Conservation (phyloP, 35 echinoderm and acorn worm genomes). For the Antedon bifida region DNA sequence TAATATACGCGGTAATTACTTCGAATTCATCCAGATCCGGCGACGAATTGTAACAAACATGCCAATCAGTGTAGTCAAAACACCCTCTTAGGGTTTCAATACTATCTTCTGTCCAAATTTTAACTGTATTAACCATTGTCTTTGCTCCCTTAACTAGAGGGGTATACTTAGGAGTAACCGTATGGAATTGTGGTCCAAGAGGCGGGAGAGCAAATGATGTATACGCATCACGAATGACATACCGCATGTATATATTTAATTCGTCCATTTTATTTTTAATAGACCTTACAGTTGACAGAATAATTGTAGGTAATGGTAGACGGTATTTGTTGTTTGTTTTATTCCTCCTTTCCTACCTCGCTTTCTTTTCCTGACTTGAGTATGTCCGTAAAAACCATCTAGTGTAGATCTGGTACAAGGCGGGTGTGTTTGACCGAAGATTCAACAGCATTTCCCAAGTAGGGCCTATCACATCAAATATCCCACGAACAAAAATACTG, state of each 20-base stretch:
- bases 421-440: too few species aligned
- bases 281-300: too few species aligned
- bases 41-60: background rate
- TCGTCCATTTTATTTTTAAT: too few species aligned
- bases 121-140: background rate
- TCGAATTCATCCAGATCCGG: background rate
- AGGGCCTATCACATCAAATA: too few species aligned
- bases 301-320: background rate
- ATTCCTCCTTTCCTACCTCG: too few species aligned
- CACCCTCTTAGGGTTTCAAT: conserved; percentile 14
- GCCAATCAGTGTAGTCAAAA: conserved; percentile 24
- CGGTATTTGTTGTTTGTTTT: too few species aligned
- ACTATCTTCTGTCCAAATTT: conserved; percentile 7
- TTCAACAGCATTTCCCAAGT: too few species aligned
- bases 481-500: too few species aligned
- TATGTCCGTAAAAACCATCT: too few species aligned
- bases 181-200: conserved; percentile 27
- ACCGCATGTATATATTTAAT: too few species aligned
- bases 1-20: background rate
- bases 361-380: too few species aligned
- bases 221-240: background rate
- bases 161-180: conserved; percentile 5
- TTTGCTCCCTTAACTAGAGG: background rate
- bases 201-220: background rate
- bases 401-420: too few species aligned